These are phyloP conservation scores for Centropus bengalensis DNA, from an alignment of 2,113 vertebrate species.

Conservation along the genomic window DNA sequence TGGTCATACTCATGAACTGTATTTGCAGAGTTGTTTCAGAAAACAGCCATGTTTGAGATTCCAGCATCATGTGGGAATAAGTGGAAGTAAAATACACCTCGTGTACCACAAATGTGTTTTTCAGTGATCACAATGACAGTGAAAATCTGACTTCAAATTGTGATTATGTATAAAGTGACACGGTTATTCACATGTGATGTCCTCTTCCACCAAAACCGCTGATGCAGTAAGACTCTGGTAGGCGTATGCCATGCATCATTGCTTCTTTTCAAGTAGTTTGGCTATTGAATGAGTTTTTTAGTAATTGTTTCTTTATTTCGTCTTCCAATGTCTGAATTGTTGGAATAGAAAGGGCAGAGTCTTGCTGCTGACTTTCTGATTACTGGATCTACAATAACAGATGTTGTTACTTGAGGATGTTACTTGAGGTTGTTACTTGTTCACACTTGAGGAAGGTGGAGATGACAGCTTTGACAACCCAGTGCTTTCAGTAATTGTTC, in stretches of 20 bases:
- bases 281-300: neutral
- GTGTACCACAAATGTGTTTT: neutral
- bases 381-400: neutral
- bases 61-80: neutral
- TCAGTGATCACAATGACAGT: neutral
- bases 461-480: neutral
- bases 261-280: neutral
- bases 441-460: neutral
- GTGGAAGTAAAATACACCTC: neutral
- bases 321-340: neutral
- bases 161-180: neutral
- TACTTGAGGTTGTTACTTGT: too few relatives aligned
- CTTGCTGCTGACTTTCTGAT: neutral
- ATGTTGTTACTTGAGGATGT: neutral
- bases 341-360: neutral
- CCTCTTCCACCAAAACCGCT: neutral
- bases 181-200: neutral
- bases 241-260: neutral
- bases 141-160: neutral
- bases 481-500: neutral
- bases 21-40: neutral
- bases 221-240: neutral
- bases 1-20: neutral
- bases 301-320: neutral
- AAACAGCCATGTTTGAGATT: neutral